Percentiles rank a stretch among this genome's conserved stretches.
phyloP scores from a whole-genome alignment of 2,888 invertebrate species.

The Mellilla xanthometata region DNA sequence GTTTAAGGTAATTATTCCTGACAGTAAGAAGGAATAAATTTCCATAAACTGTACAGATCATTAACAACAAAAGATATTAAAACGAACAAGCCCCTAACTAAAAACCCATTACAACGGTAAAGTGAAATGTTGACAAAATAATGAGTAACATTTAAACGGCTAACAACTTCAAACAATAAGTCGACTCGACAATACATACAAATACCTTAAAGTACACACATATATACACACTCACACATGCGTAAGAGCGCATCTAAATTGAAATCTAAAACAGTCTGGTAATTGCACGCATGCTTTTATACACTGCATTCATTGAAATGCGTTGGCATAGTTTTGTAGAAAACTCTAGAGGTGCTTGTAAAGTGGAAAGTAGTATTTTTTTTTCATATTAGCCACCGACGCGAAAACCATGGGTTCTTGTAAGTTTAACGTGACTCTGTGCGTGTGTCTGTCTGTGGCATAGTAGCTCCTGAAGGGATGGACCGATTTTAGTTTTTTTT shows the following conservation, averaged over 20 bases:
- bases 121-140: conserved; percentile 15
- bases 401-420: no score
- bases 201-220: no score
- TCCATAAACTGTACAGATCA: not conserved
- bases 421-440: no score
- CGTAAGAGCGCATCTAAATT: conserved; percentile 24
- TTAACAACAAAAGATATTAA: not conserved
- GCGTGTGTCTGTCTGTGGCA: no score
- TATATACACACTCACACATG: conserved; percentile 2
- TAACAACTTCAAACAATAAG: conserved; percentile 9
- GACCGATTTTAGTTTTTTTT: no score
- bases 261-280: conserved; percentile 26
- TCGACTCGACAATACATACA: not conserved
- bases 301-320: conserved; percentile 25
- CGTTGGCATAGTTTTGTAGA: conserved; percentile 16
- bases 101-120: conserved; percentile 11
- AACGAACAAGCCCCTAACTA: conserved; percentile 3
- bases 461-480: no score
- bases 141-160: conserved; percentile 5
- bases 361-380: no score
- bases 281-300: conserved; percentile 18
- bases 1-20: no score
- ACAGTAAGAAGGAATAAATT: not conserved
- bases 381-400: no score
- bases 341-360: conserved; percentile 1